Conservation (phyloP, 2,797 vertebrate genomes). For the Fistularia commersonii region DNA sequence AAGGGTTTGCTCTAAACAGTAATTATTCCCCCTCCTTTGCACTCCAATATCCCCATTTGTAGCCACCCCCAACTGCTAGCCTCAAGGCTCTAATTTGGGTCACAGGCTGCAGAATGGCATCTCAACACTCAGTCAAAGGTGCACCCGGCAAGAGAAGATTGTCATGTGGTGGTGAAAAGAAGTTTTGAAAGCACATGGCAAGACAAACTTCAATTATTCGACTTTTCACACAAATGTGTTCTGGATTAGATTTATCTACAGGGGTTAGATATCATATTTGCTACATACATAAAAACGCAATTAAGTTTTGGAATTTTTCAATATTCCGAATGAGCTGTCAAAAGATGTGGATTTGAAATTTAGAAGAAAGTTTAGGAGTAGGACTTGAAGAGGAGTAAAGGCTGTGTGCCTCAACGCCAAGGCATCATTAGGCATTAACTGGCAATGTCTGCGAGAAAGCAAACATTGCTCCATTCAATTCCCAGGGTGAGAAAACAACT, state of each 20-base stretch:
- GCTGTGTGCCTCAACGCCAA: too few relatives aligned
- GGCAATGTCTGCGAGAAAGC: conserved; percentile 31
- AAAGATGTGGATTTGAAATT: too few relatives aligned
- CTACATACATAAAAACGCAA: too few relatives aligned
- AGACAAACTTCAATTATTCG: too few relatives aligned
- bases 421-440: conserved; percentile 1
- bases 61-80: conserved; percentile 42
- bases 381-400: too few relatives aligned
- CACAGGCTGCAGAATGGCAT: conserved; percentile 70
- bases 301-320: too few relatives aligned
- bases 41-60: conserved; percentile 45
- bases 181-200: neutral
- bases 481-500: conserved; percentile 44
- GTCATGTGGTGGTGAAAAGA: conserved; percentile 14
- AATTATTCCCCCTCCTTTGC: conserved; percentile 59
- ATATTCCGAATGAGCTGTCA: too few relatives aligned
- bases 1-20: conserved; percentile 70
- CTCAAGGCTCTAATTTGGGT: conserved; percentile 77
- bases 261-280: too few relatives aligned
- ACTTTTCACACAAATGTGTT: too few relatives aligned
- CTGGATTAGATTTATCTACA: too few relatives aligned
- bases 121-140: conserved; percentile 50
- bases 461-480: conserved; percentile 35
- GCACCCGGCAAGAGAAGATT: conserved; percentile 33
- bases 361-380: too few relatives aligned